Evolutionary conservation across 2,888 invertebrate species (phyloP).

Genomic region (Perizoma flavofasciatum): DNA sequence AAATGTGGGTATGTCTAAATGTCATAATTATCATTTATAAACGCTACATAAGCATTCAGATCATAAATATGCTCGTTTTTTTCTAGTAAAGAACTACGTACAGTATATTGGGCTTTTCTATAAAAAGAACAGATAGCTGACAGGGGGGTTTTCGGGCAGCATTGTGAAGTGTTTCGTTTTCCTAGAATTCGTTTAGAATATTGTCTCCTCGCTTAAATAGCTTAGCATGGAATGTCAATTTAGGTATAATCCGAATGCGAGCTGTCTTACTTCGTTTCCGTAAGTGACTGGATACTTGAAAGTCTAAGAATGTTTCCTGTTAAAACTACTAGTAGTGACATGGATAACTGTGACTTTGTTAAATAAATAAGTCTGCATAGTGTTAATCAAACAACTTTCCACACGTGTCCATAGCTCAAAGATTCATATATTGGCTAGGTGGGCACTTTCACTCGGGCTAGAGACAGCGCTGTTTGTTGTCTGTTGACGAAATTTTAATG

Average conservation of each 20-base stretch:
- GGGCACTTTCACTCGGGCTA: slow-evolving; percentile 46
- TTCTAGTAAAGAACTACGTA: too few relatives aligned
- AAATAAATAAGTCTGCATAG: not conserved
- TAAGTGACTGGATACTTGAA: slow-evolving; percentile 6
- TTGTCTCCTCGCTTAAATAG: not conserved
- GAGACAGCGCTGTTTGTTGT: slow-evolving; percentile 37
- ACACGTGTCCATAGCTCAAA: slow-evolving; percentile 18
- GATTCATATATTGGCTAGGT: slow-evolving; percentile 31
- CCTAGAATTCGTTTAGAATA: not conserved
- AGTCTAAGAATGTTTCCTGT: slow-evolving; percentile 21
- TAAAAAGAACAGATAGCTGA: not conserved
- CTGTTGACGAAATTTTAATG: slow-evolving; percentile 25
- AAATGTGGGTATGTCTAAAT: too few relatives aligned
- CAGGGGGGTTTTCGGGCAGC: too few relatives aligned
- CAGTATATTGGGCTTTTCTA: not conserved
- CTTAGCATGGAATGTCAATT: not conserved
- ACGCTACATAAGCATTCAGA: too few relatives aligned
- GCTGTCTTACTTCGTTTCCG: slow-evolving; percentile 31
- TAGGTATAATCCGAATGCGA: not conserved
- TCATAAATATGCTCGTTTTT: too few relatives aligned
- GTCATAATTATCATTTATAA: too few relatives aligned
- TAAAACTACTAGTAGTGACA: slow-evolving; percentile 1
- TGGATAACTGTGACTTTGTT: not conserved
- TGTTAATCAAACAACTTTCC: slow-evolving; percentile 32
- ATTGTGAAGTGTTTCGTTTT: not conserved